Base-by-base conservation (phyloP, 2,888 invertebrate species). In the Gibbula magus region DNA sequence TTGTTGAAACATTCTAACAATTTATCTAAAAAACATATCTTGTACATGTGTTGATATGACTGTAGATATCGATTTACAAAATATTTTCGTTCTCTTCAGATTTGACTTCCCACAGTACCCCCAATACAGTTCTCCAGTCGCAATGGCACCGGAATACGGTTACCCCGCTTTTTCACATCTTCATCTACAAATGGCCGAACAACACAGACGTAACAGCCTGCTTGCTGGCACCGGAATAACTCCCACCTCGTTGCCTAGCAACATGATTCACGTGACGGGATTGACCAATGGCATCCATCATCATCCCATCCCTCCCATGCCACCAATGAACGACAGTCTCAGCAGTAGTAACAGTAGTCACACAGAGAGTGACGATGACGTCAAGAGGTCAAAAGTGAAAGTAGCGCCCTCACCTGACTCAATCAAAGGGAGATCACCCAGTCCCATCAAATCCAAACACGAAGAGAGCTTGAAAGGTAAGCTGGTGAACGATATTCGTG, bases 71-170 rank as follows among this genome's bases (percentile, higher is more conserved):
- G 20, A 53, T n/a, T 61, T 5, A 32, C 35, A 16, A 8, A n/a
- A 18, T 16, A 22, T n/a, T 39, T 61, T 8, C 10, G 56, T 77
- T 75, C 2, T 51, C 82, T 83, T 35, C 82, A 88, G 87, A 75
- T 80, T 86, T 29, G 84, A 86, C 16, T 88, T 83, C 74, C 81
- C 82, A 7, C 86, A 86, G 70, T 85, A 86, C 70, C 84, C 85
- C 56, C 84, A 85, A 32, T 89, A 87, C 82, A 86, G 86, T 70
- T 82, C 87, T 10, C 84, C 86, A 0, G 70, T 85, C 25, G 86
- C 83, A 13, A 56, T 88, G 77, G 81, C 83, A 29, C 84, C 84
- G 8, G 88, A 85, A 20, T 80, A 81, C 61, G 80, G 80, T 61
- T 83, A 82, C 82, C 81, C 54, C 77, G 79, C 25, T 39, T 75